Evolutionary conservation across 2,797 vertebrate genomes (phyloP).

Genomic region (Periparus ater): DNA sequence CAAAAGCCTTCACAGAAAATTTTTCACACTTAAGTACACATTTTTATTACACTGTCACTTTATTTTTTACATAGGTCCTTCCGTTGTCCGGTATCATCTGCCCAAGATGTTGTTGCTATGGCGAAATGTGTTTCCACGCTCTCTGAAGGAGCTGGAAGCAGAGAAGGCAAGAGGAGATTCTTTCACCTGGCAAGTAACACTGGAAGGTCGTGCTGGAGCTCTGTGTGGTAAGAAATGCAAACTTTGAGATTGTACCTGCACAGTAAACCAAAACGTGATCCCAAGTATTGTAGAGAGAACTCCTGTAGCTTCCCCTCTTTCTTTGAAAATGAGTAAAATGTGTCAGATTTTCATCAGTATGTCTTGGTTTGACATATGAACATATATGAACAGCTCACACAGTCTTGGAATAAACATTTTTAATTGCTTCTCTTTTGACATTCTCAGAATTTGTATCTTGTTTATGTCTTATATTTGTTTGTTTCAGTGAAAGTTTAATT

Average conservation of each 20-base stretch:
- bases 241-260: background rate
- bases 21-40: background rate
- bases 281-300: background rate
- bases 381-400: background rate
- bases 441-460: background rate
- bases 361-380: background rate
- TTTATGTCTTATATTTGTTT: background rate
- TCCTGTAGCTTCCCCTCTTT: background rate
- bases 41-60: background rate
- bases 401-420: background rate
- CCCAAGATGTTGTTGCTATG: conserved; percentile 98
- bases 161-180: conserved; percentile 96
- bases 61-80: conserved; percentile 80
- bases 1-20: background rate
- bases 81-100: conserved; percentile 95
- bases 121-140: conserved; percentile 97
- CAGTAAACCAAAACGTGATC: background rate
- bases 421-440: background rate
- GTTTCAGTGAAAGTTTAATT: background rate
- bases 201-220: conserved; percentile 96
- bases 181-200: conserved; percentile 97
- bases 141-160: conserved; percentile 95
- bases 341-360: background rate
- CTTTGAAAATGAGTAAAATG: background rate
- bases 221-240: conserved; percentile 87